Percentiles rank a stretch among this genome's conserved stretches.
Evolutionary conservation across 2,888 invertebrate species (phyloP).

Genomic region (Oligia fasciuncula): DNA sequence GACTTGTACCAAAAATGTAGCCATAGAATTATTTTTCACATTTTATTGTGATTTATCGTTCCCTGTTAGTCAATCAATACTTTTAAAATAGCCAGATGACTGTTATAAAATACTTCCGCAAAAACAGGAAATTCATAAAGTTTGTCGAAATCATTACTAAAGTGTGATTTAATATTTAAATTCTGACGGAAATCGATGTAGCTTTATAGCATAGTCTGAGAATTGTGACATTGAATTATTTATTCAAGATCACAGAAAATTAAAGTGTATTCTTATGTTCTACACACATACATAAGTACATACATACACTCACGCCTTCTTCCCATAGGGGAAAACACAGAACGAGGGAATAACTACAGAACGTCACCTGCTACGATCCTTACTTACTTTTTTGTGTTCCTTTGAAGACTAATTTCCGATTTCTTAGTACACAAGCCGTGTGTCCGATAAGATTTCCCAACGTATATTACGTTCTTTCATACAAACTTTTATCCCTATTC

Average conservation of each 20-base stretch:
- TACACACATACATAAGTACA: no score
- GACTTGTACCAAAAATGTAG: not conserved
- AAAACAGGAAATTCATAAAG: slow-evolving; percentile 23
- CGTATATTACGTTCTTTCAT: not conserved
- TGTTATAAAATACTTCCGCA: slow-evolving; percentile 19
- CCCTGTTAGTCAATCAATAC: not conserved
- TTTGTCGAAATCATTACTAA: not conserved
- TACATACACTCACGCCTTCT: no score
- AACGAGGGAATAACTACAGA: no score
- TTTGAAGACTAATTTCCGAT: not conserved
- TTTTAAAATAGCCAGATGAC: not conserved
- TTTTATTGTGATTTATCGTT: not conserved
- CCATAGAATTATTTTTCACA: not conserved
- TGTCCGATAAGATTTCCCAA: not conserved
- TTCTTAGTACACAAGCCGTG: not conserved
- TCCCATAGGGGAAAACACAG: no score
- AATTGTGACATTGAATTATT: slow-evolving; percentile 37
- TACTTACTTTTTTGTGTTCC: not conserved
- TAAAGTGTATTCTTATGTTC: not conserved
- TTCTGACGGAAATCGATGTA: slow-evolving; percentile 20
- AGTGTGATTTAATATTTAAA: slow-evolving; percentile 21
- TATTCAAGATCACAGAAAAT: slow-evolving; percentile 37
- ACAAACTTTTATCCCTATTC: not conserved
- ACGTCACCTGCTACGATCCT: no score
- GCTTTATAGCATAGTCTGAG: slow-evolving; percentile 6